A percentile compares a stretch with the other conserved stretches of the same genome.
Evolutionary conservation across 2,797 vertebrate species (phyloP).

Genomic region (Spinus pinus): DNA sequence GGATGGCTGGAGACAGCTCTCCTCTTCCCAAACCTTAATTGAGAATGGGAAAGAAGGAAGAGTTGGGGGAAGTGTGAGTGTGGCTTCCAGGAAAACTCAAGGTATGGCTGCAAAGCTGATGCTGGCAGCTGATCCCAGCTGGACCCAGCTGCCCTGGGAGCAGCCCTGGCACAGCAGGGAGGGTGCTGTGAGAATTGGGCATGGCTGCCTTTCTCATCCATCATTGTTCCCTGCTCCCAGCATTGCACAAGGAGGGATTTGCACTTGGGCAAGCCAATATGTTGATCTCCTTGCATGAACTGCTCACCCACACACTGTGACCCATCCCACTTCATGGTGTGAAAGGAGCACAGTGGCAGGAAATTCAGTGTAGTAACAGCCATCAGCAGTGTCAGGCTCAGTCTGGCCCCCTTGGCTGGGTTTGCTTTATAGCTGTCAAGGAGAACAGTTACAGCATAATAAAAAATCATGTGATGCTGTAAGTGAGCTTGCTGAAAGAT

Average conservation of each 20-base stretch:
- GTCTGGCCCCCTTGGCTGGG: background rate
- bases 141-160: background rate
- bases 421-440: background rate
- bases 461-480: background rate
- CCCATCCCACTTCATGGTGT: background rate
- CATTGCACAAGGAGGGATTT: slow-evolving; percentile 29
- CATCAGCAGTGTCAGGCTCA: background rate
- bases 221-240: background rate
- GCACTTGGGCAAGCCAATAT: background rate
- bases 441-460: background rate
- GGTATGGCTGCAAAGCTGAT: background rate
- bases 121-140: background rate
- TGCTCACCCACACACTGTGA: background rate
- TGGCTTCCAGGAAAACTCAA: background rate
- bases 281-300: background rate
- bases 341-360: background rate
- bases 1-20: background rate
- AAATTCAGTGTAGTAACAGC: background rate
- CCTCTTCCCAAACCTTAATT: background rate
- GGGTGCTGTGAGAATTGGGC: background rate
- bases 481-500: background rate
- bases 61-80: background rate
- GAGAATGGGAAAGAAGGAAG: background rate
- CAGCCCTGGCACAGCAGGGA: background rate
- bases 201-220: slow-evolving; percentile 4